Evolutionary conservation across 1,140 invertebrate genomes (phyloP), one percentile per base, ranked within the genome.

Genomic region (Delia radicum): DNA sequence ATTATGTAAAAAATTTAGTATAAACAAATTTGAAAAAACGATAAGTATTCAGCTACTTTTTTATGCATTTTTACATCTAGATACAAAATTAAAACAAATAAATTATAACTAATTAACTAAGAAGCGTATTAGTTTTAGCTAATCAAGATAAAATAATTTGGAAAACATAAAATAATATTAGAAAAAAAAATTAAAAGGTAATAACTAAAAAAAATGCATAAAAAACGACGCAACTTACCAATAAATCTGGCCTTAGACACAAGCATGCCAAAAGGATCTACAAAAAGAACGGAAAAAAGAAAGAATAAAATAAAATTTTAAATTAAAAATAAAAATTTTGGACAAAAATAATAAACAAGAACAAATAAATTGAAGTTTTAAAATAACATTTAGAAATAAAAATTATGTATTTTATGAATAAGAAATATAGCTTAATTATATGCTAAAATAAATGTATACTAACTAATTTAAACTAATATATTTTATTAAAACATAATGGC

Each of bases 231-330:
- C 79, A 81, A 90, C 89, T 90, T 90, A 90, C 89, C 89, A 90
- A 89, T 87, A 90, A 88, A 89, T 90, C 89, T 90, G 89, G 89
- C 89, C 89, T 90, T 89, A 90, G 89, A 89, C 89, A 90, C 89
- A 90, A 90, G 89, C 89, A 90, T 90, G 89, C 89, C 89, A 90
- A 89, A 89, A 90, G 90, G 88, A 90, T 90, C 89, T 90, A 90
- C 87, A 90, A 89, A 84, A 75, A 69, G 65, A 69, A 69, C 31
- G 65, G 67, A 75, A 77, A 74, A 77, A 77, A 27, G 74, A 77
- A 75, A 77, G 46, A 65, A 73, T 73, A 72, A 77, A 75, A 77
- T 55, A 73, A 77, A 75, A 77, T 75, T 21, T 33, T 69, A 69
- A 69, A 28, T 24, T 69, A 69, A 69, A 69, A 69, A 55, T 55